These are phyloP conservation scores for Cygnus atratus DNA, from an alignment of 2,113 vertebrate genomes.

Conservation along the genomic window DNA sequence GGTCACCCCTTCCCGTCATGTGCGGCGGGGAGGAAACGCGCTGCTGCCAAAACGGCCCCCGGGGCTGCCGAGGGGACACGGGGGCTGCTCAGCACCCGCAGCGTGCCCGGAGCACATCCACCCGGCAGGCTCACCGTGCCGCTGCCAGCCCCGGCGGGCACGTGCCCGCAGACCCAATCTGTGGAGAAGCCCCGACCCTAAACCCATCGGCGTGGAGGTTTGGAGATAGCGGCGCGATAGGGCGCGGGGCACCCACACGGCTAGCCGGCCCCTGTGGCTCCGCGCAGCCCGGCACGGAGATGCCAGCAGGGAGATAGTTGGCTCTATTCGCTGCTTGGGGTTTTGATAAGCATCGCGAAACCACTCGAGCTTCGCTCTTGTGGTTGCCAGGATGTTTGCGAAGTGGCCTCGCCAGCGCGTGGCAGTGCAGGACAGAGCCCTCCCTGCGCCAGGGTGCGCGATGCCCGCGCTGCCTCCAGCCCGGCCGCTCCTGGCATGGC, in stretches of 20 bases:
- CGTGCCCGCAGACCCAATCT: neutral
- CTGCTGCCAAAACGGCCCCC: neutral
- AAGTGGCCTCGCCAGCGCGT: neutral
- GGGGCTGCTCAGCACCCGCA: too few species aligned
- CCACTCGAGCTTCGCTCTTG: neutral
- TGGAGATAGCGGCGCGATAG: conserved; percentile 38
- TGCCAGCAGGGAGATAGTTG: conserved; percentile 8
- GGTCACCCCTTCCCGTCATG: neutral
- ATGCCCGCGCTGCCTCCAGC: accelerated
- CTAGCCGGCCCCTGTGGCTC: neutral
- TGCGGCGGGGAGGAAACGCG: neutral
- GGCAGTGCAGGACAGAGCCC: accelerated
- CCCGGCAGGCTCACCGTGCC: accelerated
- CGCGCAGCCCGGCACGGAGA: neutral
- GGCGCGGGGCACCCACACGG: conserved; percentile 15
- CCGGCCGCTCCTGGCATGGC: neutral
- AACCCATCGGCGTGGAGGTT: neutral
- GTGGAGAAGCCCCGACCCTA: accelerated
- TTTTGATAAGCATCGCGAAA: conserved; percentile 56
- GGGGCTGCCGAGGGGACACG: neutral
- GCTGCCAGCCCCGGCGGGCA: accelerated
- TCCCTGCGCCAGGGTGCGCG: accelerated
- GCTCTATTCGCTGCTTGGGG: conserved; percentile 5
- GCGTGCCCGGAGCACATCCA: neutral
- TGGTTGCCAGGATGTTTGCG: conserved; percentile 8